Conservation (phyloP, 2,888 invertebrate genomes). For the Eilema caniola region DNA sequence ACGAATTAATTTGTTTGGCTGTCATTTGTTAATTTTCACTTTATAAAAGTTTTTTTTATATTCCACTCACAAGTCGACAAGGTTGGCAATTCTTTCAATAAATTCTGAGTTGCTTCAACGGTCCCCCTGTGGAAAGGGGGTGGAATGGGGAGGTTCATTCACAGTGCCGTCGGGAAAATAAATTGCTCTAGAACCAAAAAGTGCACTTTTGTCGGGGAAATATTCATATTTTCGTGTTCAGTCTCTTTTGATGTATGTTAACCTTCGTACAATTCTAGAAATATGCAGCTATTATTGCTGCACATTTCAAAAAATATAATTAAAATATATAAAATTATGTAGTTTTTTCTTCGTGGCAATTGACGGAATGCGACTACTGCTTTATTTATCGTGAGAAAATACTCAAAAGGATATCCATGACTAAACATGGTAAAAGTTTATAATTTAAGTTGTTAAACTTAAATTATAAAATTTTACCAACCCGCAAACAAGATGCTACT, state of each 20-base stretch:
- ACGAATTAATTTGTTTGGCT: no score
- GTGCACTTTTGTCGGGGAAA: neutral
- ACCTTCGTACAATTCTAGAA: neutral
- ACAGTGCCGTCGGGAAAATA: neutral
- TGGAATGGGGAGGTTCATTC: constrained; percentile 11
- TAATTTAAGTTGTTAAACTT: no score
- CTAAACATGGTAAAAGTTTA: no score
- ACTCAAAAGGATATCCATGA: no score
- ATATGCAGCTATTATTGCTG: neutral
- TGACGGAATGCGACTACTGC: neutral
- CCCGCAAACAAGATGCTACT: no score
- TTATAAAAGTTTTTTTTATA: neutral
- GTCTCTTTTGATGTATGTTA: neutral
- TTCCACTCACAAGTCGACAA: constrained; percentile 9
- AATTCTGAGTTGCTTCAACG: neutral
- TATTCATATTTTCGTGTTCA: neutral
- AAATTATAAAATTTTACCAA: no score
- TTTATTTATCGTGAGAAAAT: neutral
- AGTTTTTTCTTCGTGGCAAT: neutral
- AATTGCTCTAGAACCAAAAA: constrained; percentile 7
- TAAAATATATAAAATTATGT: neutral
- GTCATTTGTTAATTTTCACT: no score
- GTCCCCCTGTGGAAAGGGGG: neutral
- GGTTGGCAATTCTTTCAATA: constrained; percentile 9
- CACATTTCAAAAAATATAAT: no score